Conservation (phyloP, 2,888 invertebrate genomes). For the Eutolmus rufibarbis region DNA sequence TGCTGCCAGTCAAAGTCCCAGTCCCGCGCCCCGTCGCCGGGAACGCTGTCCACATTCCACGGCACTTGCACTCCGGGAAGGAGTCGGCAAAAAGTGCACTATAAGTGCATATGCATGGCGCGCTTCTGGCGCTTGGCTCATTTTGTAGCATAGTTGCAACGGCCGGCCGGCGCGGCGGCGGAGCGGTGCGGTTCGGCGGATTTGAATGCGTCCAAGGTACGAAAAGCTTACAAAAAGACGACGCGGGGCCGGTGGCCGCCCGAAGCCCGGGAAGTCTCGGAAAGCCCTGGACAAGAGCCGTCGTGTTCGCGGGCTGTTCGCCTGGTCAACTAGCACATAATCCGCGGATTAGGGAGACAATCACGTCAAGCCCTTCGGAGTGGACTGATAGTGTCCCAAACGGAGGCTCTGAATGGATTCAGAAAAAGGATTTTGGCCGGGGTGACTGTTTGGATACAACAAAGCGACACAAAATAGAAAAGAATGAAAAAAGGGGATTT, state of each 20-base stretch:
- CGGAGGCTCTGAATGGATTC: background rate
- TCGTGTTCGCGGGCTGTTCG: background rate
- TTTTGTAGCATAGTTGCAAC: background rate
- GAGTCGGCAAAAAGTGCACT: background rate
- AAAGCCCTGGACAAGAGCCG: background rate
- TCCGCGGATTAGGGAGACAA: constrained; percentile 15
- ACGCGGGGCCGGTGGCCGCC: background rate
- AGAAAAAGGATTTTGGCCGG: background rate
- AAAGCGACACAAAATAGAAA: background rate
- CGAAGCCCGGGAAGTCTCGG: background rate
- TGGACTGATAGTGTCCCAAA: background rate
- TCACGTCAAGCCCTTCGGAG: background rate
- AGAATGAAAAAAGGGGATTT: background rate
- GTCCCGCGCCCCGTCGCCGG: background rate
- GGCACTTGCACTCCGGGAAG: background rate
- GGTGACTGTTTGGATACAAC: background rate
- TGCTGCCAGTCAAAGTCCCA: background rate
- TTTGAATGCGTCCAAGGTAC: background rate
- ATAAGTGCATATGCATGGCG: constrained; percentile 3
- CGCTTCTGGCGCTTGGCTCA: background rate
- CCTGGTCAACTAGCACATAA: background rate
- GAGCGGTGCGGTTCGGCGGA: background rate
- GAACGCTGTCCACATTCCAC: constrained; percentile 24
- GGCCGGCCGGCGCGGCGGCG: background rate
- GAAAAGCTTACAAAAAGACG: background rate